Evolutionary conservation across 2,888 invertebrate species (phyloP), one percentile per base, ranked within the genome.

Genomic region (Phortica magna): DNA sequence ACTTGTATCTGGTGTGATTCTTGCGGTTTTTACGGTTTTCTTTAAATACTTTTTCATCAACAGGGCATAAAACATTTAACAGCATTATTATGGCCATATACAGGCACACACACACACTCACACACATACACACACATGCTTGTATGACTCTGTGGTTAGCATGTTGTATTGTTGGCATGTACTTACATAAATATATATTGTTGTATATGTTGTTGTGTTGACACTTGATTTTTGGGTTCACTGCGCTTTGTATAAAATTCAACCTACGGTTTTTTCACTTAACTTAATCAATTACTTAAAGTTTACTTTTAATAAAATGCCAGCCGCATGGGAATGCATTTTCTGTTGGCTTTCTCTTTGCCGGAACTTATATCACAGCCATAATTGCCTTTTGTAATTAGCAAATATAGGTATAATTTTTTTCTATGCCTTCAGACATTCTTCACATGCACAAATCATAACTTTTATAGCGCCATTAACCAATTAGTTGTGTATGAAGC

Each of bases 51-150:
- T 84, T 85, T 85, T 78, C 83, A 84, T 84, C 87, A 86, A 84
- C 85, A 88, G 88, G 82, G 88, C 82, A 87, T 86, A 85, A 85
- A 85, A 88, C 85, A 85, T 85, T 85, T 85, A 85, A 83, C 85
- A 83, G 81, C 79, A 83, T 82, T 85, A 82, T 82, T 78, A 81
- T 79, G 80, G 17, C 65, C 61, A 61, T 61, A 61, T 22, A 22
- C 31, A 61, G 0, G 6, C 19, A 59, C 1, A 5, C 2, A 22
- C 17, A 17, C 55, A 55, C n/a, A 55, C 7, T 10, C 12, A 7
- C 10, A 14, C 12, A n/a, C 14, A n/a, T n/a, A n/a, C n/a, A n/a
- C n/a, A n/a, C n/a, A n/a, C n/a, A n/a, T n/a, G n/a, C n/a, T n/a
- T n/a, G n/a, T n/a, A n/a, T n/a, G n/a, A 55, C 55, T 31, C 31